Evolutionary conservation across 2,797 vertebrate genomes (phyloP).

Genomic region (Thripadectes ignobilis): DNA sequence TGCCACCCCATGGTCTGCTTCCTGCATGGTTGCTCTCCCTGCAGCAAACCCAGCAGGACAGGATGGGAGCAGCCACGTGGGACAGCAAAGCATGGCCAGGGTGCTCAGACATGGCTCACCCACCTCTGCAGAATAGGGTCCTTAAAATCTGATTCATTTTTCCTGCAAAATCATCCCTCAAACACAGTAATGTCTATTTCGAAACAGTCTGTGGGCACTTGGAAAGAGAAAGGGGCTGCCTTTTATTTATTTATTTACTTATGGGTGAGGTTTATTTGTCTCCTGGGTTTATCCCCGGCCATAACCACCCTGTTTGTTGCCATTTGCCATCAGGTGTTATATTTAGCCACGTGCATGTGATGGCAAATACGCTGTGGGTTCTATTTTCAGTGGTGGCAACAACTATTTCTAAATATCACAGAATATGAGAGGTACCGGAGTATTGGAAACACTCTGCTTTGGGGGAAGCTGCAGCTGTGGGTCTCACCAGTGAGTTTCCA

Average conservation of each 20-base stretch:
- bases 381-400: background rate
- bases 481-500: background rate
- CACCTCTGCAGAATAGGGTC: fast-evolving
- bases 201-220: background rate
- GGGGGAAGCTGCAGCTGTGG: background rate
- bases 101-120: fast-evolving
- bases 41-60: fast-evolving
- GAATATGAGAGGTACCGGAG: background rate
- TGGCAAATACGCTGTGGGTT: background rate
- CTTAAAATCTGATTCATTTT: background rate
- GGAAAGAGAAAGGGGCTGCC: background rate
- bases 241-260: background rate
- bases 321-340: background rate
- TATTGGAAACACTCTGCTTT: background rate
- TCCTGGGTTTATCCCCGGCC: background rate
- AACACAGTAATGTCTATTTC: background rate
- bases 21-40: fast-evolving
- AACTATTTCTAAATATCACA: background rate
- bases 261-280: background rate
- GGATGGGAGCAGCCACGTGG: fast-evolving
- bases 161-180: background rate
- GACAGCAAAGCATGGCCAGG: fast-evolving
- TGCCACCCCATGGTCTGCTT: fast-evolving
- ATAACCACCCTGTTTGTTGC: background rate
- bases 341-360: background rate